These are phyloP conservation scores for Chondrilla cf. caribensis DNA, from an alignment of 37 sponge, comb jelly and placozoan species.

Conservation along the genomic window DNA sequence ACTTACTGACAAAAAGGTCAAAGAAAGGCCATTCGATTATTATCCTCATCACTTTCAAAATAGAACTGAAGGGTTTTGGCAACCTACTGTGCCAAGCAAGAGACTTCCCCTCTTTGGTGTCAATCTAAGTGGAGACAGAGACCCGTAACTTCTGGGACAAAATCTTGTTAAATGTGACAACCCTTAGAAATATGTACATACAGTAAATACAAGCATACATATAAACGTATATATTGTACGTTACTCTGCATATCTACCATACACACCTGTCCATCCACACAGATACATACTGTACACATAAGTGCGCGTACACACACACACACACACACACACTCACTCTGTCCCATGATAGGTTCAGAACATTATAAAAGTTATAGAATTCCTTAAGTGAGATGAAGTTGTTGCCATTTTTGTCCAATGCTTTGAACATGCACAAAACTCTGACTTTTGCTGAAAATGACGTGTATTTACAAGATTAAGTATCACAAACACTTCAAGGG, in stretches of 20 bases:
- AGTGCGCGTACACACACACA: background rate
- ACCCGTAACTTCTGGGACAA: too few relatives aligned
- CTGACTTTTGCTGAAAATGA: conserved; percentile 56
- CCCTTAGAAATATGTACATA: background rate
- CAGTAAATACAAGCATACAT: background rate
- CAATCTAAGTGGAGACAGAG: background rate
- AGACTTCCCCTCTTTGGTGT: background rate
- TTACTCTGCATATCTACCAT: background rate
- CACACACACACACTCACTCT: conserved; percentile 25
- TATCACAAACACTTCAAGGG: too few relatives aligned
- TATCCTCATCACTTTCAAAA: conserved; percentile 4
- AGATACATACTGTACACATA: background rate
- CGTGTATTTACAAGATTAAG: background rate
- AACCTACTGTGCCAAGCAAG: conserved; percentile 5
- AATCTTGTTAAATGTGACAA: too few relatives aligned
- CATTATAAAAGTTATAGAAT: conserved; percentile 70
- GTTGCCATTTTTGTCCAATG: conserved; percentile 32
- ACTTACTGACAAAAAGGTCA: conserved; percentile 25
- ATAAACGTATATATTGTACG: background rate
- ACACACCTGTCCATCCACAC: background rate
- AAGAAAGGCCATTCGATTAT: conserved; percentile 37
- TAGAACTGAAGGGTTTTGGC: background rate
- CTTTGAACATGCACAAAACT: conserved; percentile 79
- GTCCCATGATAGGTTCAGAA: conserved; percentile 56
- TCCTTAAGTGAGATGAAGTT: conserved; percentile 36